A percentile compares a stretch with the other conserved stretches of the same genome.
Conservation (phyloP, 2,888 invertebrate species). For the Coenonympha arcania region DNA sequence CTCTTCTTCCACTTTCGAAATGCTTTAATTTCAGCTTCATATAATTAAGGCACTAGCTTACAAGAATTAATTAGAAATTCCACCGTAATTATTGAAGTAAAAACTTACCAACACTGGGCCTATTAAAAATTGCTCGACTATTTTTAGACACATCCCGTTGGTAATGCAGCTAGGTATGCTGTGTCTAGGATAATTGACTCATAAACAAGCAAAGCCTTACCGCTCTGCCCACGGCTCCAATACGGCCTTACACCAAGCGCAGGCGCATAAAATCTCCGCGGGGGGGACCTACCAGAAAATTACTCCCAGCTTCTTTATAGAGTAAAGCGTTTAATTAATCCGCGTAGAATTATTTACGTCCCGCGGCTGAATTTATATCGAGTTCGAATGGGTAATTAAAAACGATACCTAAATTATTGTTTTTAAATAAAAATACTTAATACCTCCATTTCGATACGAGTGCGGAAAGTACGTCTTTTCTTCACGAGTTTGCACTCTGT, state of each 20-base stretch:
- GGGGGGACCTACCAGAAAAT: slow-evolving; percentile 41
- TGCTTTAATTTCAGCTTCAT: no score
- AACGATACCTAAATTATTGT: slow-evolving; percentile 8
- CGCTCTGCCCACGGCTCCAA: slow-evolving; percentile 17
- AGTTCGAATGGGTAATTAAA: slow-evolving; percentile 12
- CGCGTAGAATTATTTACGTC: slow-evolving; percentile 35
- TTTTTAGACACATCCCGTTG: neutral
- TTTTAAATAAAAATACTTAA: no score
- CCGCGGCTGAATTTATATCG: slow-evolving; percentile 6
- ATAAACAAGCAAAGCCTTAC: slow-evolving; percentile 23
- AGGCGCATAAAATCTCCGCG: slow-evolving; percentile 49
- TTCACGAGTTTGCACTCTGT: no score
- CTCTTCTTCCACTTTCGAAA: no score
- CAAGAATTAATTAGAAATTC: no score
- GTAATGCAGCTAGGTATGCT: neutral
- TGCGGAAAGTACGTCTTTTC: no score
- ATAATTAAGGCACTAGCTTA: no score
- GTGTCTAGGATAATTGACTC: slow-evolving; percentile 23
- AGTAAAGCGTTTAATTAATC: slow-evolving; percentile 54
- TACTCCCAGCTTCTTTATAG: slow-evolving; percentile 46
- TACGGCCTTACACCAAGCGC: no score
- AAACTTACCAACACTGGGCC: no score
- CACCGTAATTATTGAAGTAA: no score
- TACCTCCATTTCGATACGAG: no score
- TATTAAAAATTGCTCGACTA: neutral